These are phyloP conservation scores for Dichetophora obliterata DNA, from an alignment of 2,888 invertebrate species.

Conservation along the genomic window DNA sequence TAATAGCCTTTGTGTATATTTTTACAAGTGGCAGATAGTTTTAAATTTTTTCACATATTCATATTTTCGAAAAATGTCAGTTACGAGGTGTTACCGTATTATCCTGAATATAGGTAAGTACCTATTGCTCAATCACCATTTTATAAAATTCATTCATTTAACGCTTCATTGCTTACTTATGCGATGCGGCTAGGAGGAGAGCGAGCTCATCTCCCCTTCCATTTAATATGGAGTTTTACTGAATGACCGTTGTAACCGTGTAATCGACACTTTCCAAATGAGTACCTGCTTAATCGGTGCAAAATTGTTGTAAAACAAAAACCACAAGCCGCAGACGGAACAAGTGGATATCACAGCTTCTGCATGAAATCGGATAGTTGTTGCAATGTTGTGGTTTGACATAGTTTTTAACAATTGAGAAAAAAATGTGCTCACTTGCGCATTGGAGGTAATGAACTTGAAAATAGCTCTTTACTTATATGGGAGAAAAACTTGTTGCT, in stretches of 20 bases:
- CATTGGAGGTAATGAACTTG: background rate
- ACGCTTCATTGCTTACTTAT: no score
- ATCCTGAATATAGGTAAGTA: no score
- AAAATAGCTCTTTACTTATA: background rate
- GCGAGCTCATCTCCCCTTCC: background rate
- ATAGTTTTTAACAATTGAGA: background rate
- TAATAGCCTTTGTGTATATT: no score
- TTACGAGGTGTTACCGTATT: no score
- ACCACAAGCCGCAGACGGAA: background rate
- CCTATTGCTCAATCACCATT: no score
- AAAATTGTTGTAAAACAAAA: constrained; percentile 10
- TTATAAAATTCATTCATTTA: no score
- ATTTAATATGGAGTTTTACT: background rate
- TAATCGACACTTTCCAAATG: constrained; percentile 31
- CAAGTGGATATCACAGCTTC: background rate
- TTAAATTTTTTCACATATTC: no score
- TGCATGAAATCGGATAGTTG: background rate
- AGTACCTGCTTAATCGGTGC: constrained; percentile 4
- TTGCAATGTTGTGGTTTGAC: background rate
- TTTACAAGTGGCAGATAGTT: no score
- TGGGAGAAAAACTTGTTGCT: constrained; percentile 1
- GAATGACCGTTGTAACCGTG: constrained; percentile 4
- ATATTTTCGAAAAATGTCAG: no score
- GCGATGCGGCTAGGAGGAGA: no score
- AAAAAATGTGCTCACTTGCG: background rate